These are phyloP conservation scores for Oreochromis grahami DNA, from an alignment of 2,797 vertebrate species.

Conservation along the genomic window DNA sequence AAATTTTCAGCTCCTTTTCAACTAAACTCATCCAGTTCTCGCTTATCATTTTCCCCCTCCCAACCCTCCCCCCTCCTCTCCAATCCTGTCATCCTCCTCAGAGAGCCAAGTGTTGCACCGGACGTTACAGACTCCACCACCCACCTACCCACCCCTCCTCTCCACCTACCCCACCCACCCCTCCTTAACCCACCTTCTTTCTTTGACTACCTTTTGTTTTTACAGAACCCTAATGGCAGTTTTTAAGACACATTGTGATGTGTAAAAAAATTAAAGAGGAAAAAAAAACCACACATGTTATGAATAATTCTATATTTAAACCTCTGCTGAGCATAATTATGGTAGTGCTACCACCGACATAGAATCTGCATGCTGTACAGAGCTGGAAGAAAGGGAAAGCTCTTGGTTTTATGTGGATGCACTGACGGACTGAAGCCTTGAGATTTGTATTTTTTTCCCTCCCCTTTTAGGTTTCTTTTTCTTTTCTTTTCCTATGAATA, in stretches of 20 bases:
- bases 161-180: not conserved
- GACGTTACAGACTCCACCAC: slow-evolving; percentile 42
- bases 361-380: slow-evolving; percentile 82
- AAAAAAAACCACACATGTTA: slow-evolving; percentile 37
- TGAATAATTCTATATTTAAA: slow-evolving; percentile 73
- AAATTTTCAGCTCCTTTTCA: slow-evolving; percentile 31
- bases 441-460: slow-evolving; percentile 1
- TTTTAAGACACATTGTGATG: slow-evolving; percentile 73
- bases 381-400: slow-evolving; percentile 68
- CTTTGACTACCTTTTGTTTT: slow-evolving; percentile 67
- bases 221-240: slow-evolving; percentile 65
- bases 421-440: slow-evolving; percentile 47
- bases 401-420: slow-evolving; percentile 38
- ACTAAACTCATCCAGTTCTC: slow-evolving; percentile 25
- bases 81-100: slow-evolving; percentile 9
- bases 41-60: not conserved
- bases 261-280: slow-evolving; percentile 57
- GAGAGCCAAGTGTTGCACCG: slow-evolving; percentile 33
- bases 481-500: slow-evolving; percentile 65
- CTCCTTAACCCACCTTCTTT: slow-evolving; percentile 25
- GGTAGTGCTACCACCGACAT: slow-evolving; percentile 50
- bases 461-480: slow-evolving; percentile 34
- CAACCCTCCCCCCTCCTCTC: not conserved
- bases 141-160: not conserved
- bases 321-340: slow-evolving; percentile 52